Evolutionary conservation across 2,797 vertebrate species (phyloP).

Genomic region (Presbytis comata): DNA sequence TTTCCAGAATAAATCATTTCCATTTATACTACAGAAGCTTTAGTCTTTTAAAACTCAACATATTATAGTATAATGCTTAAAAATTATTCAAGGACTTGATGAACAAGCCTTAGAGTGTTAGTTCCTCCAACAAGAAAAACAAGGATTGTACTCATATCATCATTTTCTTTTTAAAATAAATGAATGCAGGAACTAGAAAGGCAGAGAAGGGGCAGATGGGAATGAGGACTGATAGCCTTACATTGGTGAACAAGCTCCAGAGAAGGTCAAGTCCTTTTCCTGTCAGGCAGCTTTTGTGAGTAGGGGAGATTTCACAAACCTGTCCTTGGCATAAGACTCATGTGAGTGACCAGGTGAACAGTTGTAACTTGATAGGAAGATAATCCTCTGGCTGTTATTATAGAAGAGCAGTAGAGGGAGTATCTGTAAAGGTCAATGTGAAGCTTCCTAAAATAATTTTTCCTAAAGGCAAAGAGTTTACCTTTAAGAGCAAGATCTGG

Average conservation of each 20-base stretch:
- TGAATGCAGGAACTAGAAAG: background rate
- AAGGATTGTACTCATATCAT: background rate
- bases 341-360: background rate
- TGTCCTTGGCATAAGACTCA: background rate
- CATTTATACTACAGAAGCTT: background rate
- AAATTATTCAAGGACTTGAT: background rate
- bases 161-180: background rate
- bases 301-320: background rate
- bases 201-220: background rate
- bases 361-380: background rate
- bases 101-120: background rate
- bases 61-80: background rate
- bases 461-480: background rate
- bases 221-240: background rate
- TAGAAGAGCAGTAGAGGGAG: background rate
- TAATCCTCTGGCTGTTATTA: background rate
- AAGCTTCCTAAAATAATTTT: slow-evolving; percentile 18
- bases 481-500: background rate
- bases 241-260: background rate
- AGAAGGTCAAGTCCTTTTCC: background rate
- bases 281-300: background rate
- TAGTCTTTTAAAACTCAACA: background rate
- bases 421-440: background rate
- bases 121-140: background rate
- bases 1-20: slow-evolving; percentile 6